Evolutionary conservation across 2,888 invertebrate genomes (phyloP), one percentile per base, ranked within the genome.

Genomic region (Malacosoma neustria): DNA sequence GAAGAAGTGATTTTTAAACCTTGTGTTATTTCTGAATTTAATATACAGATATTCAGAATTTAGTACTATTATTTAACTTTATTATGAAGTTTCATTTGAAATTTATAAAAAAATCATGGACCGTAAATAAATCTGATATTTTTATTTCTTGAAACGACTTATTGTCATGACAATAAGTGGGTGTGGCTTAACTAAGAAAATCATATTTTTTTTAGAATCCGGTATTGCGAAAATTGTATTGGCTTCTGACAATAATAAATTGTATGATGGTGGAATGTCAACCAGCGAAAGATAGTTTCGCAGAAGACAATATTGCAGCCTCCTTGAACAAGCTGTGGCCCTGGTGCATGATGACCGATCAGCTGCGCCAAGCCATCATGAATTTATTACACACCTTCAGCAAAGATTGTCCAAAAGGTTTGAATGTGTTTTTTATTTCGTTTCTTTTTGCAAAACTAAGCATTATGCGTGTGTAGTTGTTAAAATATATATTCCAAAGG

Each of bases 251-350:
- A 1, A 52, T 91, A 13, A 65, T 89, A 14, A 89, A 87, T 46
- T 90, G 90, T 57, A 86, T 88, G 40, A 87, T 91, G 86, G 58
- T 87, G 33, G 84, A 87, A 11, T 87, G 87, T 53, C 48, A 52
- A 1, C 40, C 69, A 0, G 88, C 89, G 1, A 92, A 92, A 57
- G 81, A 81, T 12, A 68, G 71, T 22, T 86, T 89, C 14, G 87
- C 88, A 0, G 77, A 86, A 13, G 71, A 84, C 30, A 88, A 88
- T 36, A 59, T 91, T 14, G 85, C 89, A 1, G 86, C 89, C 43
- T 79, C 89, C 0, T 57, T 91, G 7, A 89, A 89, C 54, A 89
- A 90, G 47, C 69, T 92, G 49, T 92, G 92, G 92, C 77, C 87
- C 2, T 92, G 92, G 91, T 88, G 89, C 51, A 87, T 87, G 57